Evolutionary conservation across 2,888 invertebrate genomes (phyloP), one percentile per base, ranked within the genome.

Genomic region (Xestobium rufovillosum): DNA sequence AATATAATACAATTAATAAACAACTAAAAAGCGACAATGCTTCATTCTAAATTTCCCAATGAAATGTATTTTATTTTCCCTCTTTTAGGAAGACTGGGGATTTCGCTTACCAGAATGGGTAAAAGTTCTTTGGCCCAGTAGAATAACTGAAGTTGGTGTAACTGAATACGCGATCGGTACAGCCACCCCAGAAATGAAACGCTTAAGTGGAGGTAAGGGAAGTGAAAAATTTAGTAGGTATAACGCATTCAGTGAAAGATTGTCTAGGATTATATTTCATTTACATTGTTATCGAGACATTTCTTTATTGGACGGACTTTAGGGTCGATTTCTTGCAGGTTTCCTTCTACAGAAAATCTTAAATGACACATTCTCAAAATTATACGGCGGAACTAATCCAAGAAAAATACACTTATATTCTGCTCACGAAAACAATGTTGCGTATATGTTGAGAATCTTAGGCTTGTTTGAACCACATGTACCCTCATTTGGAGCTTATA

Each of bases 351-450:
- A 34, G 17, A 34, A 29, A 26, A 27, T 44, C 12, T 34, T 44
- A 8, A 35, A 44, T 17, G 16, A 31, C 17, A 28, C 31, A n/a
- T n/a, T n/a, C n/a, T n/a, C n/a, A n/a, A n/a, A n/a, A n/a, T n/a
- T n/a, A n/a, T n/a, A n/a, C n/a, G n/a, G n/a, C n/a, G n/a, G n/a
- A n/a, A n/a, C n/a, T n/a, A n/a, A n/a, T n/a, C n/a, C n/a, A 1
- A 40, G 44, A 1, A 62, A 60, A 42, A 47, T 68, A 23, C 56
- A 53, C 43, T 43, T 69, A 19, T 67, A 62, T 48, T 60, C 67
- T 26, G 68, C 63, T 2, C 73, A 73, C 51, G 73, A 74, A 46
- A 64, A 67, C 1, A 71, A 71, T 9, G 52, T 73, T 3, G 61
- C 66, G 3, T 59, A 66, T 4, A 34, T 72, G 12, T 52, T 71